Evolutionary conservation across 2,888 invertebrate genomes (phyloP).

Genomic region (Hirtodrosophila duncani): DNA sequence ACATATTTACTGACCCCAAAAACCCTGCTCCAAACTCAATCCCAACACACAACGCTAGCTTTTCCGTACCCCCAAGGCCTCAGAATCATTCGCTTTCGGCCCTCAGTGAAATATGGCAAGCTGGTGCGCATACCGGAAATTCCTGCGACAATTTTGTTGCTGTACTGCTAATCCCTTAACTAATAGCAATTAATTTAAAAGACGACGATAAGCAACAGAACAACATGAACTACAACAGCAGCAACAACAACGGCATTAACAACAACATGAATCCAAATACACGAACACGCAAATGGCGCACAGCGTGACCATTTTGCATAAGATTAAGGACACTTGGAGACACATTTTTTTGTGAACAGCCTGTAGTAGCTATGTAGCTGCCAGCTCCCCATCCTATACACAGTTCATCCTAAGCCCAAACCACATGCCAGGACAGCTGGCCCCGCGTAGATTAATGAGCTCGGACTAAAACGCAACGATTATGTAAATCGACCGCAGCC

Average conservation of each 20-base stretch:
- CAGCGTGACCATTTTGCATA: constrained; percentile 69
- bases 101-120: constrained; percentile 64
- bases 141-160: constrained; percentile 70
- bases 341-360: constrained; percentile 44
- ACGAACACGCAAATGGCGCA: constrained; percentile 61
- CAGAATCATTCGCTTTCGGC: constrained; percentile 12
- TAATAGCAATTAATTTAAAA: constrained; percentile 76
- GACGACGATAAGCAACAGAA: constrained; percentile 68
- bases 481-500: constrained; percentile 67
- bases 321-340: constrained; percentile 67
- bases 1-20: constrained; percentile 12
- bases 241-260: constrained; percentile 29
- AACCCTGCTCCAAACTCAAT: neutral
- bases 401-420: constrained; percentile 6
- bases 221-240: constrained; percentile 11
- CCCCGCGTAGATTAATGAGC: constrained; percentile 63
- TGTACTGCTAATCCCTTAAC: constrained; percentile 72
- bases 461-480: constrained; percentile 62
- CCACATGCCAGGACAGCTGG: constrained; percentile 15
- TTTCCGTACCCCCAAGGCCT: constrained; percentile 25
- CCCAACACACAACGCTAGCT: neutral
- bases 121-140: constrained; percentile 68
- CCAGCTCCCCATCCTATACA: neutral
- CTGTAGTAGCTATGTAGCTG: constrained; percentile 11
- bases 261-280: constrained; percentile 30